Evolutionary conservation across 35 echinoderm and acorn worm species (phyloP).

Genomic region (Heliocidaris tuberculata): DNA sequence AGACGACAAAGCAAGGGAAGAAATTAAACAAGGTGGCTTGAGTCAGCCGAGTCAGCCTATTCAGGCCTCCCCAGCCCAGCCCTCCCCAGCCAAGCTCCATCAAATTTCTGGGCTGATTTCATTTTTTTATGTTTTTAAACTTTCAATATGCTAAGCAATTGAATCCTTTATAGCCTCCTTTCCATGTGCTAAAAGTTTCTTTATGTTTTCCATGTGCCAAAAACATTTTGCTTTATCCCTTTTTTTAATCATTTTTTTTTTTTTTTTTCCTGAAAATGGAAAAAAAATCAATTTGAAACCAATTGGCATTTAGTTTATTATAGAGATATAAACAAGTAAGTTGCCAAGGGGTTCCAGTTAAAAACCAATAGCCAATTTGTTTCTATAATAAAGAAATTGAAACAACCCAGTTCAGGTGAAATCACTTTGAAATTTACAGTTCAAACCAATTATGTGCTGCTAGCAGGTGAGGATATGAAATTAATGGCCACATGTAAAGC

Average conservation of each 20-base stretch:
- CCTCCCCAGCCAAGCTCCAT: not conserved
- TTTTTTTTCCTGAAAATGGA: not conserved
- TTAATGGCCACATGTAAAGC: not conserved
- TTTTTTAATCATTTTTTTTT: not conserved
- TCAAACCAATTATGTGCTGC: not conserved
- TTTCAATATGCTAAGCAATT: not conserved
- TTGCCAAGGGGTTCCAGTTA: not conserved
- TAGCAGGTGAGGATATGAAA: not conserved
- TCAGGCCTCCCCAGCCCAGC: not conserved
- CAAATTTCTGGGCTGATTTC: not conserved
- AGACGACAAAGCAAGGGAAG: conserved; percentile 9
- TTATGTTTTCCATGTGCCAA: not conserved
- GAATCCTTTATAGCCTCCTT: not conserved
- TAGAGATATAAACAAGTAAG: not conserved
- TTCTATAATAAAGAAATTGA: not conserved
- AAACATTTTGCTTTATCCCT: not conserved
- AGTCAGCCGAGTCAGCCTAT: not conserved
- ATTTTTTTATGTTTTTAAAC: not conserved
- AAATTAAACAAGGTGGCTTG: not conserved
- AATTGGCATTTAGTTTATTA: not conserved
- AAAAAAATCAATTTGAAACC: not conserved
- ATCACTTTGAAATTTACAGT: not conserved
- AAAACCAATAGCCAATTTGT: not conserved
- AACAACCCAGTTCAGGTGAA: not conserved
- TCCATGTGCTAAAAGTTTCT: not conserved